phyloP scores from a whole-genome alignment of 2,113 vertebrate species.

The Nothoprocta perdicaria region DNA sequence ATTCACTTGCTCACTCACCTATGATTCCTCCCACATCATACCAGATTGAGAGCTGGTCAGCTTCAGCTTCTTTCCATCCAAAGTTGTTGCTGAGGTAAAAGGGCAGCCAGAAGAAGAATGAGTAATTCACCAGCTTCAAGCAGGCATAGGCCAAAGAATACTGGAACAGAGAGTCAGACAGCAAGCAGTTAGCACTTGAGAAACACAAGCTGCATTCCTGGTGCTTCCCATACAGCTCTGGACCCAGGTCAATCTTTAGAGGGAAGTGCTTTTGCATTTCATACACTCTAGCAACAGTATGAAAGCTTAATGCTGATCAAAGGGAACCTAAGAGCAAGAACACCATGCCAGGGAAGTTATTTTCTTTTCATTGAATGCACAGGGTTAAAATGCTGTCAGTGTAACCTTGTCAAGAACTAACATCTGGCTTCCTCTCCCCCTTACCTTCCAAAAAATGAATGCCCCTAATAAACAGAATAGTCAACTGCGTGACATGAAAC shows the following conservation, averaged over 20 bases:
- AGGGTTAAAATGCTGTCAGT: slow-evolving; percentile 25
- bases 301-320: slow-evolving; percentile 70
- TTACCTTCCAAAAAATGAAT: slow-evolving; percentile 25
- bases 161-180: slow-evolving; percentile 70
- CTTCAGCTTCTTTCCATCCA: slow-evolving; percentile 91
- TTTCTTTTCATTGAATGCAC: slow-evolving; percentile 25
- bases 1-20: slow-evolving; percentile 76
- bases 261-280: background rate
- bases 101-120: slow-evolving; percentile 98
- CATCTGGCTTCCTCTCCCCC: background rate
- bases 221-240: background rate
- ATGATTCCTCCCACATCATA: slow-evolving; percentile 96
- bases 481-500: background rate
- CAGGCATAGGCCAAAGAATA: slow-evolving; percentile 95
- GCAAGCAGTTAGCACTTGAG: background rate
- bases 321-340: slow-evolving; percentile 23
- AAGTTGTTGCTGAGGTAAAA: slow-evolving; percentile 97
- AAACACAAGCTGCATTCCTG: background rate
- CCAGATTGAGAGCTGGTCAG: slow-evolving; percentile 94
- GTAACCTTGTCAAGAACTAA: background rate
- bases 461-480: slow-evolving; percentile 6
- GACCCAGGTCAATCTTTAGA: slow-evolving; percentile 7
- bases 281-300: slow-evolving; percentile 10
- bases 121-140: slow-evolving; percentile 97
- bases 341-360: slow-evolving; percentile 39